phyloP scores from a whole-genome alignment of 2,113 vertebrate species.

The Piaya cayana region DNA sequence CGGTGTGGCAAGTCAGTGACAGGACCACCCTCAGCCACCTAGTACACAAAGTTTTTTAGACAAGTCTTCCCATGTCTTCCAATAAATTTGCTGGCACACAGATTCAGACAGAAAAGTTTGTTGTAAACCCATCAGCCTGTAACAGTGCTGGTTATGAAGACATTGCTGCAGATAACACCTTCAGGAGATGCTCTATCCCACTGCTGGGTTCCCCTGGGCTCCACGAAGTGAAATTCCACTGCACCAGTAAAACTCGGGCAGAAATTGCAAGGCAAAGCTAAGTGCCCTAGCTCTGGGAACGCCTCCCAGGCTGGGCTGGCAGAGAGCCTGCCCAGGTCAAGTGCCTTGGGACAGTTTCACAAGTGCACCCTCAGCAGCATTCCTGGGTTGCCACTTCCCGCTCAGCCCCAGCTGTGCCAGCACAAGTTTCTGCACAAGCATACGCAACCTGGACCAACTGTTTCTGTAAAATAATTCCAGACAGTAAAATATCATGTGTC shows the following conservation, averaged over 20 bases:
- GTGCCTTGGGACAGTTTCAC: background rate
- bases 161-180: background rate
- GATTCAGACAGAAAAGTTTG: background rate
- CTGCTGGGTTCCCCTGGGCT: background rate
- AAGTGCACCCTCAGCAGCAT: background rate
- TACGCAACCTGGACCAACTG: background rate
- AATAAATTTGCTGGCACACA: background rate
- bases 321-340: background rate
- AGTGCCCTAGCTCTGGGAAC: background rate
- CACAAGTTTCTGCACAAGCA: background rate
- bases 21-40: background rate
- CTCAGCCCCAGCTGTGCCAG: background rate
- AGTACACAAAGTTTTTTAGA: background rate
- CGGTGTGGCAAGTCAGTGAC: background rate
- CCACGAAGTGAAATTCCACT: background rate
- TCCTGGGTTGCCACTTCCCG: background rate
- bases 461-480: background rate
- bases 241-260: background rate
- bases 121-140: background rate
- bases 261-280: background rate
- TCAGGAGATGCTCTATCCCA: background rate
- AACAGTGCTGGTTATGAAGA: background rate
- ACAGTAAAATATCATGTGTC: background rate
- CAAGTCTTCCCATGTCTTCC: background rate
- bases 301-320: background rate